Evolutionary conservation across 2,797 vertebrate genomes (phyloP).

Genomic region (Liasis olivaceus): DNA sequence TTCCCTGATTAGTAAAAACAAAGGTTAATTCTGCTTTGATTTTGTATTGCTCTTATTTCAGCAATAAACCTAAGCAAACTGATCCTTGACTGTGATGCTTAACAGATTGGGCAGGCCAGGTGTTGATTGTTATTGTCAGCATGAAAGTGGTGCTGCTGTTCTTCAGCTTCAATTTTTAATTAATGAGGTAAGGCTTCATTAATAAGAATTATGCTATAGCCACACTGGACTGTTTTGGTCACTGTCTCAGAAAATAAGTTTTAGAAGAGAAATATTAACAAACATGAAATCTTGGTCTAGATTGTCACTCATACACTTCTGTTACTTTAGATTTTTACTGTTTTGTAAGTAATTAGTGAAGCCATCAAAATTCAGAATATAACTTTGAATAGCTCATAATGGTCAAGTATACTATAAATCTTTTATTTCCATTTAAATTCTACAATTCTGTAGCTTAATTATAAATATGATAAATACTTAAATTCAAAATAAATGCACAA

Average conservation of each 20-base stretch:
- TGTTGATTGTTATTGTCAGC: constrained; percentile 95
- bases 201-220: background rate
- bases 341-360: background rate
- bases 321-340: background rate
- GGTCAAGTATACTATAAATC: background rate
- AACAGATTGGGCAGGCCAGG: constrained; percentile 93
- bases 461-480: background rate
- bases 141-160: constrained; percentile 92
- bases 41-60: constrained; percentile 9
- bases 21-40: background rate
- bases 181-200: constrained; percentile 88
- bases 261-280: background rate
- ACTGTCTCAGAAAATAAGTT: background rate
- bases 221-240: background rate
- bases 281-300: background rate
- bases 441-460: background rate
- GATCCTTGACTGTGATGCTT: constrained; percentile 84
- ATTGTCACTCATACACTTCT: background rate
- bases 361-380: background rate
- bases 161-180: constrained; percentile 97
- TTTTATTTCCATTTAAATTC: background rate
- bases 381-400: background rate
- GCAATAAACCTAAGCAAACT: background rate
- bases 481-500: background rate
- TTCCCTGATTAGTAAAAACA: background rate